These are phyloP conservation scores for Grammomys surdaster DNA, from an alignment of 2,113 vertebrate genomes.

Conservation along the genomic window DNA sequence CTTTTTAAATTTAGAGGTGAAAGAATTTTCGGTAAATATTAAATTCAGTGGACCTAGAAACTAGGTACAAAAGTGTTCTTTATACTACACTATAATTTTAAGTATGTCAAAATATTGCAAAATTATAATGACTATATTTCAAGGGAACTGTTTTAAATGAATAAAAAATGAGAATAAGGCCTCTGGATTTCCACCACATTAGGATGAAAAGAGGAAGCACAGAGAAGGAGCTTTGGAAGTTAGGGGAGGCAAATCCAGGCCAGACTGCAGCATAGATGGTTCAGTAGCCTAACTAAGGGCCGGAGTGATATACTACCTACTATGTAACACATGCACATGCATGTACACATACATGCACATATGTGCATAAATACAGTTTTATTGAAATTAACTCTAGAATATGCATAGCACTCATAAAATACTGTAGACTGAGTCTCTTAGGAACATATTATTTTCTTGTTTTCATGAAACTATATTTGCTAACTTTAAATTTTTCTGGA, in stretches of 20 bases:
- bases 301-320: neutral
- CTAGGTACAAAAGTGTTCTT: neutral
- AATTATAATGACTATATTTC: neutral
- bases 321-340: neutral
- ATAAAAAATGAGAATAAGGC: neutral
- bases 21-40: constrained; percentile 23
- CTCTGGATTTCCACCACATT: neutral
- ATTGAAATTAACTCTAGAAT: neutral
- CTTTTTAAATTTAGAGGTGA: constrained; percentile 15
- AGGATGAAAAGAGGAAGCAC: neutral
- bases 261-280: neutral
- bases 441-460: constrained; percentile 36
- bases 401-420: neutral
- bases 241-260: neutral
- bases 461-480: neutral
- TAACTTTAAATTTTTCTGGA: constrained; percentile 12
- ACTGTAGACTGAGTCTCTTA: neutral
- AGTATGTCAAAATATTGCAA: constrained; percentile 42
- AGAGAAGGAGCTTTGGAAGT: neutral
- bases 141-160: constrained; percentile 33
- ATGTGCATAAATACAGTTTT: neutral
- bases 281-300: neutral
- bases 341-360: too few relatives aligned
- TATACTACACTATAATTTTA: constrained; percentile 34
- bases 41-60: constrained; percentile 11